Evolutionary conservation across 2,113 vertebrate genomes (phyloP).

Genomic region (Peromyscus maniculatus): DNA sequence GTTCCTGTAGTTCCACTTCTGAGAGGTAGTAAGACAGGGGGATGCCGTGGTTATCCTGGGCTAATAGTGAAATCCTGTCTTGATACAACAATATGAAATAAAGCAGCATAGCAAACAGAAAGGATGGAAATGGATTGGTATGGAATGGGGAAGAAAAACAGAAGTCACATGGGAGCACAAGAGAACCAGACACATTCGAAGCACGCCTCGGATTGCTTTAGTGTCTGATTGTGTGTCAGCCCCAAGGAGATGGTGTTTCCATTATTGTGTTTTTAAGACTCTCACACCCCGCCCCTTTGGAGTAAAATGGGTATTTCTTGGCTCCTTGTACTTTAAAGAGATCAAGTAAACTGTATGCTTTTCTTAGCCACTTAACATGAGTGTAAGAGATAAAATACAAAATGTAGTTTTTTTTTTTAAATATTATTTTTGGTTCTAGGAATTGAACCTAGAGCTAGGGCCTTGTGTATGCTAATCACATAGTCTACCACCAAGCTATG

Average conservation of each 20-base stretch:
- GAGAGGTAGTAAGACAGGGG: background rate
- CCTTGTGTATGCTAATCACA: background rate
- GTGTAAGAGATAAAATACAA: background rate
- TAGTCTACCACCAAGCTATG: background rate
- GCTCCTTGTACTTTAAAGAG: slow-evolving; percentile 44
- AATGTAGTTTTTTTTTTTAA: background rate
- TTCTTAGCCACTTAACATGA: slow-evolving; percentile 25
- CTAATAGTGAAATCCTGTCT: background rate
- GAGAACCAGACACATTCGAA: background rate
- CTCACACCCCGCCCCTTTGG: background rate
- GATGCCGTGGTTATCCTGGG: background rate
- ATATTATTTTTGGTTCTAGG: background rate
- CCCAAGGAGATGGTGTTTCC: slow-evolving; percentile 4
- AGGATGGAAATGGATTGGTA: background rate
- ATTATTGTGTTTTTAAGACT: slow-evolving; percentile 9
- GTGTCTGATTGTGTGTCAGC: background rate
- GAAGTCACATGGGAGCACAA: background rate
- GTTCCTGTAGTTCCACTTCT: background rate
- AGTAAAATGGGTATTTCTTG: slow-evolving; percentile 29
- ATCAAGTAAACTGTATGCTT: slow-evolving; percentile 1
- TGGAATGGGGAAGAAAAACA: background rate
- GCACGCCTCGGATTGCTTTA: background rate
- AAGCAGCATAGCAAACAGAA: background rate
- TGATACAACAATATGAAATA: background rate
- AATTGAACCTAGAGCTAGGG: background rate